A percentile compares a stretch with the other conserved stretches of the same genome.
Conservation (phyloP, 2,113 vertebrate genomes). For the Gavia stellata region DNA sequence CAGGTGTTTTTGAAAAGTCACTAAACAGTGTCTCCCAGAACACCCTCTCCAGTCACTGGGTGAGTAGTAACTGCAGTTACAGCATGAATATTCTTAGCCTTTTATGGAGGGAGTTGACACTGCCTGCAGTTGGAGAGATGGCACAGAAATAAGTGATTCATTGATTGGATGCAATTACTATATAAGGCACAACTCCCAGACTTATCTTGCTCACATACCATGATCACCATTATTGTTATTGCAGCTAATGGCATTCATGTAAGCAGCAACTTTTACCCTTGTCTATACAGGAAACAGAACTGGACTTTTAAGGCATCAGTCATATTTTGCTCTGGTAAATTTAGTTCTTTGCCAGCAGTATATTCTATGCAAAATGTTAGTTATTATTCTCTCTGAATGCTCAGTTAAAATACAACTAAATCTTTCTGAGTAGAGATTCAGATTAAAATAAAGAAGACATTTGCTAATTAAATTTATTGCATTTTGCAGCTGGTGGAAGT, state of each 20-base stretch:
- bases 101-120: conserved; percentile 1
- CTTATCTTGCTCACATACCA: neutral
- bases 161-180: conserved; percentile 14
- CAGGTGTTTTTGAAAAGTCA: conserved; percentile 53
- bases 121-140: conserved; percentile 10
- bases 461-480: neutral
- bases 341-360: neutral
- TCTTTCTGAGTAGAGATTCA: neutral
- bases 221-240: neutral
- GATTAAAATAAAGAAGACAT: neutral
- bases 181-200: neutral
- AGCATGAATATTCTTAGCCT: neutral
- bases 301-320: neutral
- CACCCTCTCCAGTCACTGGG: neutral
- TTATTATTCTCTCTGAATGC: neutral
- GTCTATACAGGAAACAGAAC: neutral
- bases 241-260: neutral
- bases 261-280: neutral
- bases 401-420: neutral
- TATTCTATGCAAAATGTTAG: neutral
- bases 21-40: conserved; percentile 2
- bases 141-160: conserved; percentile 28
- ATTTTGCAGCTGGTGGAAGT: neutral
- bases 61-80: neutral
- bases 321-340: neutral